Evolutionary conservation across 2,888 invertebrate species (phyloP).

Genomic region (Drosophila helvetica): DNA sequence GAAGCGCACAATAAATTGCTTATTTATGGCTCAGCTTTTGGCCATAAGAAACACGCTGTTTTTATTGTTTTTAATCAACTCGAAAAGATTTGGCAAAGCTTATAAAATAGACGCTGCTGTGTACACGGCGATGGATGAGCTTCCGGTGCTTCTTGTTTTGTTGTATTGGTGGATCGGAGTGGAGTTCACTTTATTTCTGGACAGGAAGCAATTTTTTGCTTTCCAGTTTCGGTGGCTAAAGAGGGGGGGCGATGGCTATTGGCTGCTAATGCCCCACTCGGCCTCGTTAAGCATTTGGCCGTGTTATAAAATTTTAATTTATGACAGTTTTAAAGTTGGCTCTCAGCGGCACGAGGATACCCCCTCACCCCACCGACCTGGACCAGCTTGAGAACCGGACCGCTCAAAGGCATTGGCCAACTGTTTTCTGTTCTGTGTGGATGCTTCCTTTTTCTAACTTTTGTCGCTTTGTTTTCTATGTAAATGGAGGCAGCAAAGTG

Average conservation of each 20-base stretch:
- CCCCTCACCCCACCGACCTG: too few relatives aligned
- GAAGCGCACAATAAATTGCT: slow-evolving; percentile 81
- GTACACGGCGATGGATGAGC: slow-evolving; percentile 65
- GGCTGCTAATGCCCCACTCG: slow-evolving; percentile 40
- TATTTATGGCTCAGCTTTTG: slow-evolving; percentile 81
- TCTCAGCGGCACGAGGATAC: slow-evolving; percentile 2
- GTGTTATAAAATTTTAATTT: slow-evolving; percentile 51
- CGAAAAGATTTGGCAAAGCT: slow-evolving; percentile 77
- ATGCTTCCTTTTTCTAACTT: slow-evolving; percentile 47
- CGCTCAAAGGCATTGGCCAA: slow-evolving; percentile 28
- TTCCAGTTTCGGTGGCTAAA: slow-evolving; percentile 19
- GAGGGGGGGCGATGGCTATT: slow-evolving; percentile 21
- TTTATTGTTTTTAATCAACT: slow-evolving; percentile 82
- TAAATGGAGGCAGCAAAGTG: slow-evolving; percentile 45
- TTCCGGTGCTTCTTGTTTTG: slow-evolving; percentile 56
- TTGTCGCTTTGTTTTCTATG: slow-evolving; percentile 55
- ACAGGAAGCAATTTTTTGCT: slow-evolving; percentile 72
- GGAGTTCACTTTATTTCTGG: slow-evolving; percentile 25
- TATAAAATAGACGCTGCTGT: slow-evolving; percentile 72
- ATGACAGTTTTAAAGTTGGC: slow-evolving; percentile 44
- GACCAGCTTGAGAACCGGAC: slow-evolving; percentile 2
- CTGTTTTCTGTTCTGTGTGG: slow-evolving; percentile 18
- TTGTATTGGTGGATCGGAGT: background rate
- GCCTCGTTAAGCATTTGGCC: background rate
- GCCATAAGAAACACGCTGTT: slow-evolving; percentile 77